phyloP scores from a whole-genome alignment of 2,113 vertebrate genomes.

The Eretmochelys imbricata region DNA sequence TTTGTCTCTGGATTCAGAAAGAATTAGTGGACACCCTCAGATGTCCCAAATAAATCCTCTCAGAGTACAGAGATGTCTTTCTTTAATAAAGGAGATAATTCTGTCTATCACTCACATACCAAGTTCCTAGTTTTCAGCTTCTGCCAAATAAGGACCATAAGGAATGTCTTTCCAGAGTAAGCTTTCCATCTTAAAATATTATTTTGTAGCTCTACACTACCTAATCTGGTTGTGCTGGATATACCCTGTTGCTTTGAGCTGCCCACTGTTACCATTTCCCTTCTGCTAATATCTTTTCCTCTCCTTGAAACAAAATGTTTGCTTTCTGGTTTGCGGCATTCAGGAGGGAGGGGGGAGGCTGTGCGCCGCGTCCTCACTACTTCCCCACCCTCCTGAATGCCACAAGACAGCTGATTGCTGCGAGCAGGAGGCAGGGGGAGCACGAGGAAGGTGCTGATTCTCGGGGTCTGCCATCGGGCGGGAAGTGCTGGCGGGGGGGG shows the following conservation, averaged over 20 bases:
- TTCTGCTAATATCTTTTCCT: neutral
- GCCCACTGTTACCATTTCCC: neutral
- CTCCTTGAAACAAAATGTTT: neutral
- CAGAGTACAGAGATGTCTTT: neutral
- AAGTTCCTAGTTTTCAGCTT: neutral
- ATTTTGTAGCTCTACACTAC: neutral
- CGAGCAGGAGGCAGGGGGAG: too few species aligned
- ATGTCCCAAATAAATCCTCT: neutral
- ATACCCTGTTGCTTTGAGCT: neutral
- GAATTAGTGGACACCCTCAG: neutral
- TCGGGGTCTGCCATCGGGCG: too few species aligned
- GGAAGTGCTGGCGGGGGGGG: too few species aligned
- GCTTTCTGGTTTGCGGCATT: neutral
- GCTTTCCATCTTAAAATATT: neutral
- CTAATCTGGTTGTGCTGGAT: neutral
- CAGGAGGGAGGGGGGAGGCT: too few species aligned
- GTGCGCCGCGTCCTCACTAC: too few species aligned
- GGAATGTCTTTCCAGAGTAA: neutral
- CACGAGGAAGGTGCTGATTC: too few species aligned
- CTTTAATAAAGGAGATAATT: neutral
- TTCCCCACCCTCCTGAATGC: too few species aligned
- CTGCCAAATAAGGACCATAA: neutral
- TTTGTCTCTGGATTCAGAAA: neutral
- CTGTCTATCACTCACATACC: neutral
- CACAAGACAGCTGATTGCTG: too few species aligned